These are phyloP conservation scores for Sicus ferrugineus DNA, from an alignment of 2,888 invertebrate species.

Conservation along the genomic window DNA sequence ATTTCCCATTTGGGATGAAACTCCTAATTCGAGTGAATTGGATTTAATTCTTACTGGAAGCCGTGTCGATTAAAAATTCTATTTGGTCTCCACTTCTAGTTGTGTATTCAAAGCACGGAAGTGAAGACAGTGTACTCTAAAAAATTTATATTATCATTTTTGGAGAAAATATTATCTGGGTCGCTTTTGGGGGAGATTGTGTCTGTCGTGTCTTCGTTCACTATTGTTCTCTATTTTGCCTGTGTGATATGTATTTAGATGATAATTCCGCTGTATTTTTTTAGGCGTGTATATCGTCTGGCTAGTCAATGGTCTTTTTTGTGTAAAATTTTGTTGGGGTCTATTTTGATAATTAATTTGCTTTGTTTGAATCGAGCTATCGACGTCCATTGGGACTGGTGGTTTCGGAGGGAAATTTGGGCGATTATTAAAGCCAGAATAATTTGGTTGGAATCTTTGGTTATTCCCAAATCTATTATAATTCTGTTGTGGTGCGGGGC, in stretches of 20 bases:
- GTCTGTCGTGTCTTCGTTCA: background rate
- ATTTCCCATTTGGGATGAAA: conserved; percentile 21
- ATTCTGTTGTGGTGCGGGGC: background rate
- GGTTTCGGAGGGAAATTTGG: background rate
- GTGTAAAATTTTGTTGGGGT: background rate
- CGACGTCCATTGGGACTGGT: background rate
- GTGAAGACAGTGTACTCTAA: conserved; percentile 27
- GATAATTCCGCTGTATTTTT: background rate
- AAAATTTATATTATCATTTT: conserved; percentile 27
- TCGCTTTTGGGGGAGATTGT: background rate
- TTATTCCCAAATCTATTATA: too few relatives aligned
- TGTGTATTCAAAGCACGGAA: conserved; percentile 27
- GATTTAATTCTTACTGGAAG: conserved; percentile 25
- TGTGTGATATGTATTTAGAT: background rate
- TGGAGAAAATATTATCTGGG: background rate
- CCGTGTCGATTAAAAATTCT: conserved; percentile 32
- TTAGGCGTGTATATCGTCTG: background rate
- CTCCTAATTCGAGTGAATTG: conserved; percentile 20
- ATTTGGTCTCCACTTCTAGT: conserved; percentile 18
- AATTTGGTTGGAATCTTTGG: background rate
- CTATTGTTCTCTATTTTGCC: background rate
- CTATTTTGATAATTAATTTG: background rate
- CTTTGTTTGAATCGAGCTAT: background rate
- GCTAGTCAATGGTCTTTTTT: background rate
- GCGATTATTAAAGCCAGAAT: background rate